A percentile compares a stretch with the other conserved stretches of the same genome.
Conservation (phyloP, 37 sponge, comb jelly and placozoan genomes). For the Geodia barretti region DNA sequence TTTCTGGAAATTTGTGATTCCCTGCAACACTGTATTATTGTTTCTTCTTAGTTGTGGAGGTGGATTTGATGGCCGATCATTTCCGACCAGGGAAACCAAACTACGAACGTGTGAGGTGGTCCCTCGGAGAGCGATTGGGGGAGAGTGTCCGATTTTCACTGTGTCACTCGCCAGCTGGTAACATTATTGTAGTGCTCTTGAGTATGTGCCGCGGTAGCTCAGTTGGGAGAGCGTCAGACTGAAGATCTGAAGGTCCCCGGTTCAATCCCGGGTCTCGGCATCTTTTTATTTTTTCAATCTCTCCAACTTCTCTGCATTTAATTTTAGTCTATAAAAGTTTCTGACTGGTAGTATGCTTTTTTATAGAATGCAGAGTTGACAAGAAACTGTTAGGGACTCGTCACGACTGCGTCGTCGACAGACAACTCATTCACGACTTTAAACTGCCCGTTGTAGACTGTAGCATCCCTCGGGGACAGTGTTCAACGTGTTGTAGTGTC, state of each 20-base stretch:
- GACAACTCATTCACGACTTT: conserved; percentile 12
- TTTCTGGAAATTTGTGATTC: background rate
- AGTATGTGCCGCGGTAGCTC: conserved; percentile 22
- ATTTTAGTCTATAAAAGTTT: too few species aligned
- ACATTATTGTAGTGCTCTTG: too few species aligned
- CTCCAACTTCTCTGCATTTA: too few species aligned
- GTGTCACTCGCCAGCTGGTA: background rate
- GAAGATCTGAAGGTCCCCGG: conserved; percentile 59
- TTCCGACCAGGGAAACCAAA: conserved; percentile 55
- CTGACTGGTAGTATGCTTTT: too few species aligned
- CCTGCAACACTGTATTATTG: background rate
- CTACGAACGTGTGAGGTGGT: conserved; percentile 57
- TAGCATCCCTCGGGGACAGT: conserved; percentile 23
- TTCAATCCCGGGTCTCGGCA: conserved; percentile 57
- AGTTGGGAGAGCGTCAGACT: conserved; percentile 55
- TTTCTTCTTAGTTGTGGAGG: conserved; percentile 52
- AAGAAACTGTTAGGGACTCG: background rate
- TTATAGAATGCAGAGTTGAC: background rate
- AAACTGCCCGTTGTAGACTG: conserved; percentile 11
- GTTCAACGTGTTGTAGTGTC: conserved; percentile 26
- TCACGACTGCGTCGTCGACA: background rate
- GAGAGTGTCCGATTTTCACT: conserved; percentile 43
- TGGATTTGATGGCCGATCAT: conserved; percentile 46
- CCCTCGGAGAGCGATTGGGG: conserved; percentile 23
- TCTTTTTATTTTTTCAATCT: conserved; percentile 3